Percentiles rank a stretch among this genome's conserved stretches.
Conservation (phyloP, 1,140 invertebrate species). For the Oreohelix idahoensis region DNA sequence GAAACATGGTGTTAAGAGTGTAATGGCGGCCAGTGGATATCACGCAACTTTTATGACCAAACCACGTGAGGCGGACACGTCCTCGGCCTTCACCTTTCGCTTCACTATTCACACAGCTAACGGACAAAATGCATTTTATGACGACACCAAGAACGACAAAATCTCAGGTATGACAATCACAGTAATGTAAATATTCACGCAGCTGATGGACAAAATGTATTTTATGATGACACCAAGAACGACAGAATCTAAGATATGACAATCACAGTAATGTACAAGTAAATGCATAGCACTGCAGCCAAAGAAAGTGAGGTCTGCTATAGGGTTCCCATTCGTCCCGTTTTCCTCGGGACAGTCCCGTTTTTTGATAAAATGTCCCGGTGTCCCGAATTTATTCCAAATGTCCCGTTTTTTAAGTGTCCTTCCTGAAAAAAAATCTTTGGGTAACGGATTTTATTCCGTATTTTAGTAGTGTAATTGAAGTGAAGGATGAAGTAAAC, state of each 20-base stretch:
- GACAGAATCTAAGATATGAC: conserved; percentile 24
- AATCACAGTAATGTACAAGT: not conserved
- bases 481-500: too few species aligned
- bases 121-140: conserved; percentile 33
- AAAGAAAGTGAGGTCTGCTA: too few species aligned
- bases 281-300: too few species aligned
- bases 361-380: too few species aligned
- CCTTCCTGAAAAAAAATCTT: too few species aligned
- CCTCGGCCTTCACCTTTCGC: conserved; percentile 19
- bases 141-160: conserved; percentile 5
- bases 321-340: too few species aligned
- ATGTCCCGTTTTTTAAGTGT: too few species aligned
- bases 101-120: not conserved
- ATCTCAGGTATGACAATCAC: conserved; percentile 9
- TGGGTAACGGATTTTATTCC: too few species aligned
- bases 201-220: conserved; percentile 27
- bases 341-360: too few species aligned
- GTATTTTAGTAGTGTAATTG: too few species aligned
- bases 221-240: conserved; percentile 9
- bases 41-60: conserved; percentile 29
- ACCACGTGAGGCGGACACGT: not conserved
- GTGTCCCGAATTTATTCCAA: too few species aligned
- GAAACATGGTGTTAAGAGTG: conserved; percentile 14
- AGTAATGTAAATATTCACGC: not conserved
- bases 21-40: not conserved